Base-by-base conservation (phyloP, 2,113 vertebrate species). In the Sterrhoptilus dennistouni region DNA sequence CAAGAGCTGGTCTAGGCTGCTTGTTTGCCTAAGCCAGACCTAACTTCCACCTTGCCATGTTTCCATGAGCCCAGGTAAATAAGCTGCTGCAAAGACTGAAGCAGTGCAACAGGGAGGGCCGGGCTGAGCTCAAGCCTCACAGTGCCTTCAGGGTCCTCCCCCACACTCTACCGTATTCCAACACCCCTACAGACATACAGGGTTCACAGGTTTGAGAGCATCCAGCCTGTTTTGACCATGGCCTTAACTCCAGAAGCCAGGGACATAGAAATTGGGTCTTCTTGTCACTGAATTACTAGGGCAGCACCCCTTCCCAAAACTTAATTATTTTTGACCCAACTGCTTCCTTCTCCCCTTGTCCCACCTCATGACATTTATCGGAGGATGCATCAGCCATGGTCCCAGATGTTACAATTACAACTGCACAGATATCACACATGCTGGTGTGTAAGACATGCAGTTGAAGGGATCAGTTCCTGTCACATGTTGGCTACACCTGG, bases 121-220 rank as follows among this genome's bases (percentile, higher is more conserved):
- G 74, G 54, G 79, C 25, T 3, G 2, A 81, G 42, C 44, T 28
- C 59, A 87, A 59, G 50, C n/a, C 27, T 72, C 15, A 2, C 0
- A 0, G 17, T 19, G 25, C 29, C 84, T 53, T 52, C 20, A 49
- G 28, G 9, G 40, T 82, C 35, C 14, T 42, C 45, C 54, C 22
- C 59, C 69, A 65, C 47, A 35, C 22, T 89, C 40, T 70, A 24
- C 56, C 40, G 42, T 0, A 0, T 27, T 86, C 38, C 64, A 29
- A 4, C 2, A 5, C 8, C 12, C 57, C 23, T 17, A 2, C 44
- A 66, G 72, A 68, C n/a, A 23, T 22, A 16, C 4, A 0, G 2
- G n/a, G 14, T 14, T 75, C 36, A 74, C 0, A 1, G 54, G 24
- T n/a, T 42, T 28, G 14, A 53, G 19, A 49, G 35, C 52, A 72